Base-by-base conservation (phyloP, 2,113 vertebrate genomes). In the Steatornis caripensis region DNA sequence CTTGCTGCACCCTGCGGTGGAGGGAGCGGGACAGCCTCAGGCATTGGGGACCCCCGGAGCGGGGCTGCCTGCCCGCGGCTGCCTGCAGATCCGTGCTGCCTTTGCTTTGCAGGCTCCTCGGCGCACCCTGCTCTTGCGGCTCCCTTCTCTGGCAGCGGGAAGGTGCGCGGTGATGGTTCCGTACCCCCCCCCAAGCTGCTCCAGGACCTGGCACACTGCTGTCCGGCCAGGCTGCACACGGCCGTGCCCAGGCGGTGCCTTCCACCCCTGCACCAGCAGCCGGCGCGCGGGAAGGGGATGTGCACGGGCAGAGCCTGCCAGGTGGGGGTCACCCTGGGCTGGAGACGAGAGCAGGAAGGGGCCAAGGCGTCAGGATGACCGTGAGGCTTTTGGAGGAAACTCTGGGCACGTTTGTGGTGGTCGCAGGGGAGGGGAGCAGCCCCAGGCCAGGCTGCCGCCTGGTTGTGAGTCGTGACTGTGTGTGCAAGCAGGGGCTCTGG, bases 341-440 rank as follows among this genome's bases (percentile, higher is more conserved):
- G 48, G 54, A 39, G 24, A 11, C 3, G 48, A 36, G 22, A 5
- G n/a, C 27, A 19, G 66, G 71, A 19, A 39, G 3, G 10, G 55
- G 71, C 45, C 3, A 3, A 34, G 72, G 65, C 36, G 29, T 80
- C 23, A 6, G n/a, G n/a, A 3, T 30, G 80, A 49, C 32, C 2
- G 0, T 1, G 3, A 55, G 81, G 65, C 30, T 76, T 62, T 57
- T 48, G 74, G 32, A 69, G 64, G 53, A 39, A 36, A 5, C 30
- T 26, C 41, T 18, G 39, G 48, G 21, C 58, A 17, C 0, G 0
- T 21, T 4, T 0, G 1, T 37, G 60, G 65, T 0, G 26, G 5
- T 12, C 4, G 22, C 4, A 1, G 27, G 48, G 3, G 3, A 84
- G n/a, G 55, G 41, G 14, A 61, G 39, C 54, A 15, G 54, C 54